Evolutionary conservation across 2,888 invertebrate species (phyloP), one percentile per base, ranked within the genome.

Genomic region (Drosophila conformis): DNA sequence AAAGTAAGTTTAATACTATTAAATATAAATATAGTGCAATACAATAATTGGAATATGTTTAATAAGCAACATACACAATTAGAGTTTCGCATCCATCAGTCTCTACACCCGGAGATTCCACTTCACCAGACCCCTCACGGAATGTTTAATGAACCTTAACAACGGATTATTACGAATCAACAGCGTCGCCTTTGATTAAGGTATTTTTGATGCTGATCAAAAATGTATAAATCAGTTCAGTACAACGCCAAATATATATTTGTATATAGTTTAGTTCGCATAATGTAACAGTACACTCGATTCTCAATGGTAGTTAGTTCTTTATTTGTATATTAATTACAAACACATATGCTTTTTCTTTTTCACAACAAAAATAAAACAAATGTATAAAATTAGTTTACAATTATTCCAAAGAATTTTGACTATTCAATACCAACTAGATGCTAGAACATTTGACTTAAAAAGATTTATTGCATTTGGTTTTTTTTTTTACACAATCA

Each of bases 361-460:
- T 60, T 15, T 60, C 75, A 78, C 65, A 76, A 72, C 76, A 66
- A 67, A 67, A 87, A 58, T 63, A 60, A 81, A 82, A 76, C 68
- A 78, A 82, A 71, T 76, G 46, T 70, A 82, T 64, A 69, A 57
- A 65, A 83, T 78, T 80, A 69, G 54, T 79, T 83, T 80, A 73
- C 62, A 78, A 76, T 73, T 69, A 70, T 72, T 80, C 78, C 76
- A 74, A 85, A 73, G 67, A 68, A 80, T 88, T 67, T 74, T 73
- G 67, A 72, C 84, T 83, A 88, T 69, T 83, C 66, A 81, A 78
- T 76, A 86, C 83, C 46, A 46, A 46, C 46, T 46, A 46, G 46
- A 80, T 78, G 15, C 65, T 78, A 85, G 68, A 83, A 80, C 54
- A 69, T 46, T 59, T 78, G 73, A 80, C 59, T 59, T 62, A 76